Percentiles rank a stretch among this genome's conserved stretches.
phyloP scores from a whole-genome alignment of 2,797 vertebrate genomes.

The Anguilla obscura region DNA sequence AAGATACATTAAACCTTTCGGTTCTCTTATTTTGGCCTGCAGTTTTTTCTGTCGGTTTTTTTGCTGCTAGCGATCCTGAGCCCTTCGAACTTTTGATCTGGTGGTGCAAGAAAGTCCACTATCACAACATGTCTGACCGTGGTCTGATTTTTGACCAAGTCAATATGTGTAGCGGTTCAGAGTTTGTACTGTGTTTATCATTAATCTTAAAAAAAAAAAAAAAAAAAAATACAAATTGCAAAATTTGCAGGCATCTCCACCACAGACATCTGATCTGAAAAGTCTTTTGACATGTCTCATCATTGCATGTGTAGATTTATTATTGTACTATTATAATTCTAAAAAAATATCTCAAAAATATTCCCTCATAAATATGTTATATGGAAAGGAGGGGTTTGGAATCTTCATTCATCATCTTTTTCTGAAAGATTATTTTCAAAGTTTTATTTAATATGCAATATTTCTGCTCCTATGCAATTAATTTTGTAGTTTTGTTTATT shows the following conservation, averaged over 20 bases:
- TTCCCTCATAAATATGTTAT: neutral
- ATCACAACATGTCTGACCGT: neutral
- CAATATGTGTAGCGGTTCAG: neutral
- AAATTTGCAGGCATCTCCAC: neutral
- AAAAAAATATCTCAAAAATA: too few relatives aligned
- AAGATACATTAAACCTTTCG: neutral
- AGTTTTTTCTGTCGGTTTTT: neutral
- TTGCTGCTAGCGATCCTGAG: neutral
- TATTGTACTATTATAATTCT: too few relatives aligned
- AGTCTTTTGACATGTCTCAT: neutral
- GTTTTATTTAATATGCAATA: neutral
- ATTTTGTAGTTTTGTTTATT: neutral
- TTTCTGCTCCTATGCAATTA: neutral
- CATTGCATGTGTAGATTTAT: neutral
- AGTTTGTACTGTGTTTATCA: neutral
- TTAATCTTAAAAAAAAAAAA: neutral
- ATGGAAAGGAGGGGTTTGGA: neutral
- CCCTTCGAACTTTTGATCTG: neutral
- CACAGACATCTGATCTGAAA: neutral
- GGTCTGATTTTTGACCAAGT: neutral
- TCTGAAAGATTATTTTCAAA: neutral
- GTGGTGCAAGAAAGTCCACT: neutral
- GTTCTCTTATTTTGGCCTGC: neutral
- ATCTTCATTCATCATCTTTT: neutral
- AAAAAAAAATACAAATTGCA: neutral